Evolutionary conservation across 2,113 vertebrate genomes (phyloP).

Genomic region (Calidris pygmaea): DNA sequence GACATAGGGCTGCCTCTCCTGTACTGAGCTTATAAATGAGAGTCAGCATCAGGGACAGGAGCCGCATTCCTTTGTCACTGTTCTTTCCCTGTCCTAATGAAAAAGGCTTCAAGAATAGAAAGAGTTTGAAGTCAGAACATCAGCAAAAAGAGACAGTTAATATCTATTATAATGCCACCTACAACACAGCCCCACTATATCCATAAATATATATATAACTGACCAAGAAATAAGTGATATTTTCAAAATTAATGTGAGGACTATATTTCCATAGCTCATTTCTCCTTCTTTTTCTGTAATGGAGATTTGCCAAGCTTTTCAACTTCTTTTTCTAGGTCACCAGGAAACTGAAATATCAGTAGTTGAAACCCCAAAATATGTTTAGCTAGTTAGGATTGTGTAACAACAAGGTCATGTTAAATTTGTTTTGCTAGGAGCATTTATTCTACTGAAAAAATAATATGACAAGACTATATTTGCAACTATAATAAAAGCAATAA

Average conservation of each 20-base stretch:
- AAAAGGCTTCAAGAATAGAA: background rate
- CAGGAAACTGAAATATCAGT: background rate
- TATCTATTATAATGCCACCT: background rate
- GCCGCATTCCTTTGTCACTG: background rate
- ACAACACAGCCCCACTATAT: background rate
- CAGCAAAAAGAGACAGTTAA: background rate
- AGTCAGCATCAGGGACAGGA: background rate
- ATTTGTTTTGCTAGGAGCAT: slow-evolving; percentile 9
- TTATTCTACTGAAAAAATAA: slow-evolving; percentile 40
- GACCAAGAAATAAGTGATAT: background rate
- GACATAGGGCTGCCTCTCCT: background rate
- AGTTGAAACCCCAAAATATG: background rate
- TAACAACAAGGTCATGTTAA: slow-evolving; percentile 21
- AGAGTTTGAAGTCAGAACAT: background rate
- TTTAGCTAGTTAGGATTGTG: background rate
- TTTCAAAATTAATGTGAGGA: background rate
- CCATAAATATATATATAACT: background rate
- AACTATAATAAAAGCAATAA: slow-evolving; percentile 39
- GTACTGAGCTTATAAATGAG: fast-evolving
- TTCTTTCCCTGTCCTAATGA: background rate
- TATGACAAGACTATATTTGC: slow-evolving; percentile 12
- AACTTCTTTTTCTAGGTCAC: background rate
- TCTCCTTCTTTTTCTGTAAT: background rate
- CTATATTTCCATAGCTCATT: background rate
- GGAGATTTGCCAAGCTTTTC: background rate